phyloP scores from a whole-genome alignment of 2,888 invertebrate species.

The Drosophila meridionalis region DNA sequence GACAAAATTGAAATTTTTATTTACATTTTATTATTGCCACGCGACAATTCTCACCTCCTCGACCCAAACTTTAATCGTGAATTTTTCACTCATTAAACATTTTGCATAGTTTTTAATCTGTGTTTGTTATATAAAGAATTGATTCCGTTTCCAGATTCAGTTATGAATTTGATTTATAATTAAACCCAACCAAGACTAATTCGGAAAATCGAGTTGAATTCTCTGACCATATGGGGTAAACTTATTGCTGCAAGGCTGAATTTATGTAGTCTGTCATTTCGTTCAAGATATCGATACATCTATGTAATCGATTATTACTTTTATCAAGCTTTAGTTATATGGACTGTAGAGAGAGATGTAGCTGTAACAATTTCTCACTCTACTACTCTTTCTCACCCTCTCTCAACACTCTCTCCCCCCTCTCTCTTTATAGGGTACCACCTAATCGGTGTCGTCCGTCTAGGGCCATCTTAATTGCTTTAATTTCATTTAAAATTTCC shows the following conservation, averaged over 20 bases:
- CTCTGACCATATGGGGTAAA: too few relatives aligned
- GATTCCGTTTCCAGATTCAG: neutral
- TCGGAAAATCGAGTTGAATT: too few relatives aligned
- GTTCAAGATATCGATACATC: too few relatives aligned
- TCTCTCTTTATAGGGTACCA: neutral
- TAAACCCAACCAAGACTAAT: neutral
- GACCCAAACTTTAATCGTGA: neutral
- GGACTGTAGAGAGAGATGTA: too few relatives aligned
- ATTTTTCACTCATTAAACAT: slow-evolving; percentile 3
- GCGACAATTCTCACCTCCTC: slow-evolving; percentile 17
- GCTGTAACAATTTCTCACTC: too few relatives aligned
- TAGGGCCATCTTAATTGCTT: neutral
- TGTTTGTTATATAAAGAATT: neutral
- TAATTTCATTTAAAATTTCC: neutral
- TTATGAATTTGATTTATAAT: neutral
- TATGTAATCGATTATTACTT: too few relatives aligned
- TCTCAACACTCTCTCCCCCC: too few relatives aligned
- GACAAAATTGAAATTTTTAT: slow-evolving; percentile 68
- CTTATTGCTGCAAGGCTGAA: too few relatives aligned
- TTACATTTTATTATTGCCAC: slow-evolving; percentile 67
- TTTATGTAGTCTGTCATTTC: too few relatives aligned
- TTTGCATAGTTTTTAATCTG: slow-evolving; percentile 11
- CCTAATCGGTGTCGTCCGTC: neutral
- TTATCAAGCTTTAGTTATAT: too few relatives aligned
- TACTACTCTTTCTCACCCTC: too few relatives aligned